Conservation (phyloP, 1,140 invertebrate species). For the Drosophila jambulina region DNA sequence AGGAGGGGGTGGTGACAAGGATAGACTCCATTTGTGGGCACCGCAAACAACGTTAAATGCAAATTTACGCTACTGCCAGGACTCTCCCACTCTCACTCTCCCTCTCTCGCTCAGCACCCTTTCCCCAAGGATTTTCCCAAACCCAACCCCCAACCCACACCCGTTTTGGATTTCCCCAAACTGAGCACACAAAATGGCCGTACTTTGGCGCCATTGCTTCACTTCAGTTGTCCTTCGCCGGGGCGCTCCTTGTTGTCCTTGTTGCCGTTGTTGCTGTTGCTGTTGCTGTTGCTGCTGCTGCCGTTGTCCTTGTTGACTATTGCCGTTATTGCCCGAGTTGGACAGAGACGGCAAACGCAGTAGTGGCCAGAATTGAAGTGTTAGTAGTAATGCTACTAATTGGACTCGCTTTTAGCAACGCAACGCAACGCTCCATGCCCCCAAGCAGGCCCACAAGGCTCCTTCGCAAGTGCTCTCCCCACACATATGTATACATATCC, state of each 20-base stretch:
- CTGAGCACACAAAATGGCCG: slow-evolving; percentile 77
- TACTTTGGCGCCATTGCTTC: slow-evolving; percentile 79
- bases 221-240: slow-evolving; percentile 37
- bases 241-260: slow-evolving; percentile 9
- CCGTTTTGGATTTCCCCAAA: slow-evolving; percentile 19
- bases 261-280: background rate
- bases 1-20: slow-evolving; percentile 9
- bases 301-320: slow-evolving; percentile 65
- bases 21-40: slow-evolving; percentile 68
- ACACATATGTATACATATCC: background rate
- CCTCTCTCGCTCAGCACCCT: background rate
- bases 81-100: background rate
- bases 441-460: slow-evolving; percentile 49
- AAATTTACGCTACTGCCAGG: slow-evolving; percentile 64
- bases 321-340: slow-evolving; percentile 66
- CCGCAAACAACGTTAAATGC: slow-evolving; percentile 83
- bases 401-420: slow-evolving; percentile 80
- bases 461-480: slow-evolving; percentile 42
- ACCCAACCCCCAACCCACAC: background rate
- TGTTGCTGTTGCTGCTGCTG: slow-evolving; percentile 24
- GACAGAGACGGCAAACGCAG: slow-evolving; percentile 9
- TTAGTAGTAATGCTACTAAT: slow-evolving; percentile 84
- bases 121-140: slow-evolving; percentile 7
- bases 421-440: slow-evolving; percentile 46
- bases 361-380: slow-evolving; percentile 76